phyloP scores from a whole-genome alignment of 2,797 vertebrate species.

The Rhinatrema bivittatum region DNA sequence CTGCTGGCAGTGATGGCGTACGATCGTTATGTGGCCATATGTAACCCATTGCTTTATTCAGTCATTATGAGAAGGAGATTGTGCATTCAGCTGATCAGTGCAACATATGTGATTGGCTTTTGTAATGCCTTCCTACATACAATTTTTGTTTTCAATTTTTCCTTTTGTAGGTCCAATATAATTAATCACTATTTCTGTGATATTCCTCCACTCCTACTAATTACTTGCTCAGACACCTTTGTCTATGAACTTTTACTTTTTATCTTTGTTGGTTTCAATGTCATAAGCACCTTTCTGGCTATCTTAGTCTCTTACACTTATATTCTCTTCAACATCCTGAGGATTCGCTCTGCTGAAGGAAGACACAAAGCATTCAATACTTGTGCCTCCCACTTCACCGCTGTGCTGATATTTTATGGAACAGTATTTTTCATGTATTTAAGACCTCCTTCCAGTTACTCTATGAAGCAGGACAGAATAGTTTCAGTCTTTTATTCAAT shows the following conservation, averaged over 20 bases:
- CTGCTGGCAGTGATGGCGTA: constrained; percentile 40
- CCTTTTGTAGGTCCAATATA: constrained; percentile 10
- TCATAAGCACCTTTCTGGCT: constrained; percentile 5
- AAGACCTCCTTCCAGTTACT: constrained; percentile 6
- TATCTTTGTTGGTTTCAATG: constrained; percentile 3
- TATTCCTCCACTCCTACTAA: constrained; percentile 6
- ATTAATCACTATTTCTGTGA: constrained; percentile 17
- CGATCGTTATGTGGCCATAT: constrained; percentile 37
- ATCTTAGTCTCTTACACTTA: constrained; percentile 7
- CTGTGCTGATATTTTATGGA: constrained; percentile 12
- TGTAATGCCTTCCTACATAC: constrained; percentile 10
- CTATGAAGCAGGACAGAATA: constrained; percentile 10
- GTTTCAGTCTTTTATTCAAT: constrained; percentile 13
- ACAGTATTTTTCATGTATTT: constrained; percentile 16
- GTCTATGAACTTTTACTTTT: constrained; percentile 10
- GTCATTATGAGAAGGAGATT: constrained; percentile 28
- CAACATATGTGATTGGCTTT: constrained; percentile 9
- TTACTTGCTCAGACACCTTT: constrained; percentile 9
- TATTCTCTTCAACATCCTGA: constrained; percentile 13
- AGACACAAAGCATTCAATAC: constrained; percentile 12
- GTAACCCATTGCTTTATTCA: constrained; percentile 36
- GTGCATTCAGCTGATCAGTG: constrained; percentile 16
- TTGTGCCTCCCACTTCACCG: constrained; percentile 11
- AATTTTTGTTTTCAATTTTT: neutral
- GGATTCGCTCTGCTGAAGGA: constrained; percentile 2